These are phyloP conservation scores for Drosophila pseudoananassae DNA, from an alignment of 1,140 invertebrate genomes.

Conservation along the genomic window DNA sequence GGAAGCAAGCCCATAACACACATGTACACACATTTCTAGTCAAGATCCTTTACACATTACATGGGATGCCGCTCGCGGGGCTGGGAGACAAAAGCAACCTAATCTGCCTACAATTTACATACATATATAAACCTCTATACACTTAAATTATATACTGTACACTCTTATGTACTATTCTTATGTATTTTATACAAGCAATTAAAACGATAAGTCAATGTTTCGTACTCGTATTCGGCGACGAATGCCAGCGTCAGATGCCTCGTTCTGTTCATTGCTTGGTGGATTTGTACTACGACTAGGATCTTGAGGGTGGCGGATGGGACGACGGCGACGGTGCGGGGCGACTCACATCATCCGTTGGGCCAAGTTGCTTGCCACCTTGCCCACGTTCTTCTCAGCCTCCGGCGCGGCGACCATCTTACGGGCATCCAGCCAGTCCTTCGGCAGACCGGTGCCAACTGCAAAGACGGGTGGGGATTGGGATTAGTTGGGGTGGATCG, in stretches of 20 bases:
- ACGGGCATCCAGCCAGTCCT: constrained; percentile 62
- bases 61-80: constrained; percentile 16
- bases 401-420: constrained; percentile 38
- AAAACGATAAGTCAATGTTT: constrained; percentile 77
- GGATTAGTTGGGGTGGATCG: constrained; percentile 38
- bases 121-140: constrained; percentile 58
- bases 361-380: constrained; percentile 68
- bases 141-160: constrained; percentile 67
- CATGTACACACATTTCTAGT: constrained; percentile 61
- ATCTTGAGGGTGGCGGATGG: not conserved
- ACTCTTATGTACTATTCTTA: constrained; percentile 81
- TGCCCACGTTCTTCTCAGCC: constrained; percentile 57
- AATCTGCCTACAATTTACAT: constrained; percentile 80
- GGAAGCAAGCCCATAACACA: constrained; percentile 3
- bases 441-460: constrained; percentile 75
- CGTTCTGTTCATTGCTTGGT: constrained; percentile 12
- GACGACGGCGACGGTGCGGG: not conserved
- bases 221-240: constrained; percentile 61
- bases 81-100: constrained; percentile 56
- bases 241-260: constrained; percentile 8
- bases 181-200: constrained; percentile 83
- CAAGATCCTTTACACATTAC: constrained; percentile 55
- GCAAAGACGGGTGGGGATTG: constrained; percentile 49
- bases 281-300: constrained; percentile 41
- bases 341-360: constrained; percentile 54